phyloP scores from a whole-genome alignment of 2,113 vertebrate species.

The Rhombomys opimus region DNA sequence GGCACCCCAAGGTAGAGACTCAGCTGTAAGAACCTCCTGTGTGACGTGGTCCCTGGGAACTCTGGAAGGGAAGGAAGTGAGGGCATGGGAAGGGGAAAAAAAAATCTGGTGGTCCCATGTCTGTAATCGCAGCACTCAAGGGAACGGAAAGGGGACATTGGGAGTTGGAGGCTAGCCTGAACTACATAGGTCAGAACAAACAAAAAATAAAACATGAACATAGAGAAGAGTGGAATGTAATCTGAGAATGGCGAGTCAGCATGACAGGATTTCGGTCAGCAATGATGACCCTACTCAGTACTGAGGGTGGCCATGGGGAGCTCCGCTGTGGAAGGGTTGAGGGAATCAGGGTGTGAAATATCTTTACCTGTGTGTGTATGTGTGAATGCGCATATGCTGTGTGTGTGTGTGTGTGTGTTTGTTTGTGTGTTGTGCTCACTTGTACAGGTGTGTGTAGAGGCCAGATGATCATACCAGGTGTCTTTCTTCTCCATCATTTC shows the following conservation, averaged over 20 bases:
- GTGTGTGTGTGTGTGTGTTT: background rate
- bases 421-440: background rate
- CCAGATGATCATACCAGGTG: background rate
- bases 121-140: background rate
- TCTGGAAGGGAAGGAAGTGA: background rate
- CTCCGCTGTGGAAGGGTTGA: background rate
- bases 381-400: background rate
- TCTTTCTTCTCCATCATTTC: background rate
- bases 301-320: background rate
- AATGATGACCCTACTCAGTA: too few species aligned
- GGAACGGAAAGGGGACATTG: background rate
- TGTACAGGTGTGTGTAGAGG: background rate
- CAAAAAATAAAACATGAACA: background rate
- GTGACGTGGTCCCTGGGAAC: background rate
- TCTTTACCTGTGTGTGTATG: background rate
- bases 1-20: background rate
- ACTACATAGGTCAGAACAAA: background rate
- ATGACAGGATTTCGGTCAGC: background rate
- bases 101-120: background rate
- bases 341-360: background rate
- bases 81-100: background rate
- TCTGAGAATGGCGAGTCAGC: background rate
- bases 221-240: background rate
- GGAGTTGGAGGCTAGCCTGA: background rate
- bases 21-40: background rate